A percentile compares a stretch with the other conserved stretches of the same genome.
phyloP scores from a whole-genome alignment of 1,140 invertebrate species.

The Cheumatopsyche charites region DNA sequence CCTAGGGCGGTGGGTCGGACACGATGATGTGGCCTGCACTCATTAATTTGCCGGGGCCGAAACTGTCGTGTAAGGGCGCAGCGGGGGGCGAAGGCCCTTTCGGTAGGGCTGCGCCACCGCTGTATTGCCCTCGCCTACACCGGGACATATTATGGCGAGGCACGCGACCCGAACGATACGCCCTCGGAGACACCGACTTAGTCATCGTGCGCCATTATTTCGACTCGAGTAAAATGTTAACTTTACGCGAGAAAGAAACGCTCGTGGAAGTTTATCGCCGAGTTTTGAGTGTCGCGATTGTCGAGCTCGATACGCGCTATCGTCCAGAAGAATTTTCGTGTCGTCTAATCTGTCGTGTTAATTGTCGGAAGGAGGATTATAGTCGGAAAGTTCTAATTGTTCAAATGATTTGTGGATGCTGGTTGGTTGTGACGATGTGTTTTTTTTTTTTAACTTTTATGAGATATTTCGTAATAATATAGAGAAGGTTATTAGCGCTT shows the following conservation, averaged over 20 bases:
- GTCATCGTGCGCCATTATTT: background rate
- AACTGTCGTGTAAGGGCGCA: constrained; percentile 32
- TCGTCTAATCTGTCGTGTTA: no score
- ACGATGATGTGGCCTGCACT: constrained; percentile 40
- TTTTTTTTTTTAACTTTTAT: no score
- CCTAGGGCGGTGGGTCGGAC: constrained; percentile 14
- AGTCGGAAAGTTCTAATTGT: no score
- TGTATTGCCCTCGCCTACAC: background rate
- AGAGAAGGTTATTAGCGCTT: no score
- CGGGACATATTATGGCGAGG: constrained; percentile 35
- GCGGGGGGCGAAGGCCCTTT: background rate
- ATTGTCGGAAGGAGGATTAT: no score
- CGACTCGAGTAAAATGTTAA: background rate
- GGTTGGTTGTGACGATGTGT: no score
- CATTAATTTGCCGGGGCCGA: constrained; percentile 38
- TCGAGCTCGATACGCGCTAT: constrained; percentile 4
- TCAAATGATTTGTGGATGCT: no score
- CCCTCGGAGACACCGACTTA: constrained; percentile 1
- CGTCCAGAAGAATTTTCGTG: background rate
- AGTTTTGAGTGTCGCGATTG: background rate
- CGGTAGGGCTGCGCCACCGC: background rate
- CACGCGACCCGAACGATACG: constrained; percentile 26
- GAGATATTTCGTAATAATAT: no score
- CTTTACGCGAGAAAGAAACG: background rate
- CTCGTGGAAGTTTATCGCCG: background rate